These are phyloP conservation scores for Lampris megalopsis DNA, from an alignment of 2,113 vertebrate species.

Conservation along the genomic window DNA sequence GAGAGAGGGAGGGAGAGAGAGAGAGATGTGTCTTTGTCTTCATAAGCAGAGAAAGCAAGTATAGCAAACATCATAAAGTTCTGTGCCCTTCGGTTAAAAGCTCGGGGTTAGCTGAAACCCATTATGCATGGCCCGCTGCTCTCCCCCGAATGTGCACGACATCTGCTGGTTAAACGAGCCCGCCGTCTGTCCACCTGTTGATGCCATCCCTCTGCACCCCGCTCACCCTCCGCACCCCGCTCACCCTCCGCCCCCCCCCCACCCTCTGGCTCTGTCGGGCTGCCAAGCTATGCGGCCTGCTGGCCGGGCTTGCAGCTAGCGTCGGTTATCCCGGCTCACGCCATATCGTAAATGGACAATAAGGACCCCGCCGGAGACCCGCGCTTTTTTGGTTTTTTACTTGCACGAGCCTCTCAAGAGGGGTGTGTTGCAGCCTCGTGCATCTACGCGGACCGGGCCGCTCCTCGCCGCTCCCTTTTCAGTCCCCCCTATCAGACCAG, in stretches of 20 bases:
- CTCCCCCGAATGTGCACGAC: conserved; percentile 45
- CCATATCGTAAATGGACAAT: conserved; percentile 18
- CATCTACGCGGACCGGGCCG: not conserved
- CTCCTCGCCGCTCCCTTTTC: conserved; percentile 30
- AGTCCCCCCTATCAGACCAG: conserved; percentile 37
- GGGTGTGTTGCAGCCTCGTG: too few species aligned
- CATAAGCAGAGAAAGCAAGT: not conserved
- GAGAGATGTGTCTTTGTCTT: not conserved
- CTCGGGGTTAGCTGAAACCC: conserved; percentile 32
- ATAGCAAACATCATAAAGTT: conserved; percentile 8
- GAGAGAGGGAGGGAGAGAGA: not conserved
- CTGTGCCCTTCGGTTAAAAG: conserved; percentile 11
- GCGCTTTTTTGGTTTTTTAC: too few species aligned
- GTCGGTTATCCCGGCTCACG: conserved; percentile 33
- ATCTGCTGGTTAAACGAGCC: conserved; percentile 58
- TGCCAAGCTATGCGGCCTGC: conserved; percentile 28
- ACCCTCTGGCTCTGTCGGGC: conserved; percentile 33
- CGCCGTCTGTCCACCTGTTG: conserved; percentile 58
- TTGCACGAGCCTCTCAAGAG: too few species aligned
- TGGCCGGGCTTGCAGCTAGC: conserved; percentile 10
- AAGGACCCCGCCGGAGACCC: not conserved
- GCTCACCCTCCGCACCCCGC: conserved; percentile 15
- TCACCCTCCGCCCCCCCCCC: conserved; percentile 11
- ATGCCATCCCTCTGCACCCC: conserved; percentile 42
- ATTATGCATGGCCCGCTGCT: conserved; percentile 25